Base-by-base conservation (phyloP, 2,113 vertebrate species). In the Sylvia atricapilla region DNA sequence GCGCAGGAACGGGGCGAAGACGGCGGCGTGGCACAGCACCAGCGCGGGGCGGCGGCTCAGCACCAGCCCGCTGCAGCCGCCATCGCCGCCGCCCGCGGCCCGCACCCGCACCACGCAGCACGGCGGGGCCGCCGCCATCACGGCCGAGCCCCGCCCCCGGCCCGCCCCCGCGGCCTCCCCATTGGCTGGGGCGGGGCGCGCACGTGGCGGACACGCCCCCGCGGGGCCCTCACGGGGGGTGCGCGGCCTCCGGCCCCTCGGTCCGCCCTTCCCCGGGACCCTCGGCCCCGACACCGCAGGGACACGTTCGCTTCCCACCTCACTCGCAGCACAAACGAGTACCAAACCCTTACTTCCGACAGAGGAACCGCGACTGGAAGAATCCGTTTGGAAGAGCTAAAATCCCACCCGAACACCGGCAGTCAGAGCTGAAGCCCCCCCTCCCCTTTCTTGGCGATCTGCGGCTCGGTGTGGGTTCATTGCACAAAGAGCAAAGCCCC, bases 361-460 rank as follows among this genome's bases (percentile, higher is more conserved):
- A 67, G 24, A 41, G 18, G 44, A 13, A 59, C 14, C 8, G 3
- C 33, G 24, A 35, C 43, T 3, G 41, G 22, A 21, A 60, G 25
- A 35, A 47, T 17, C 21, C 21, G 17, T 19, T 9, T 1, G 27
- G 47, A 27, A 60, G 46, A 55, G 18, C 28, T 20, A 28, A 55
- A 74, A 28, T 35, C 9, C 3, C 5, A 10, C n/a, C 5, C 1
- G 2, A 18, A 41, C 21, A 46, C 13, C 4, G 1, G 10, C 16
- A 68, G 39, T 9, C 39, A 20, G 15, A 52, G 53, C 19, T 20
- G 24, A 30, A 82, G 39, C 28, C 5, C 7, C 22, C 16, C 1
- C 3, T 4, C 1, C 18, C 6, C 2, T 1, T n/a, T 35, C 58
- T 13, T 28, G 63, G 47, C 25, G 12, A 5, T 2, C 37, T 39